phyloP scores from a whole-genome alignment of 2,113 vertebrate species.

The Malurus elegans region DNA sequence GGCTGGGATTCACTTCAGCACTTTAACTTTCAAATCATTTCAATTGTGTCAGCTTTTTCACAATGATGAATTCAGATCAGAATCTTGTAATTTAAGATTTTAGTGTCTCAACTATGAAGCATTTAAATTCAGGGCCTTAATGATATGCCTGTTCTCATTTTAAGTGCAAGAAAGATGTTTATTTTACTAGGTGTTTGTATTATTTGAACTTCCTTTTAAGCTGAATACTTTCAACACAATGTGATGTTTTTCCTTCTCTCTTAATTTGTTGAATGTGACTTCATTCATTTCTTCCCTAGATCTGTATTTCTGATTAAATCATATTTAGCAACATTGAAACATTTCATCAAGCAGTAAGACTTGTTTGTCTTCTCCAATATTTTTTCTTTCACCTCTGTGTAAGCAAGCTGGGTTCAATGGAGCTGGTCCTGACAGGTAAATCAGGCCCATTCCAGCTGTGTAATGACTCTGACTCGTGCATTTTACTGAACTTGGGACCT shows the following conservation, averaged over 20 bases:
- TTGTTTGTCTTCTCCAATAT: slow-evolving; percentile 5
- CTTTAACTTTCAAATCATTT: background rate
- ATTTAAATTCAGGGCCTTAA: background rate
- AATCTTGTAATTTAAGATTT: background rate
- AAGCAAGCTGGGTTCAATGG: background rate
- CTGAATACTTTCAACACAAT: background rate
- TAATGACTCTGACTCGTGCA: background rate
- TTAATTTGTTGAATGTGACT: background rate
- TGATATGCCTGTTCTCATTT: background rate
- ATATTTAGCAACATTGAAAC: background rate
- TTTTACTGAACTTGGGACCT: slow-evolving; percentile 11
- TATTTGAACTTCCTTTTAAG: slow-evolving; percentile 3
- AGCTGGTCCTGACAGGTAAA: slow-evolving; percentile 38
- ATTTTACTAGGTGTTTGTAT: background rate
- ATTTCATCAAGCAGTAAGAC: background rate
- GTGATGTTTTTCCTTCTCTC: background rate
- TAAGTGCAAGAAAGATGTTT: background rate
- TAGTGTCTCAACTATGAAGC: background rate
- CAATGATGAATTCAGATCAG: background rate
- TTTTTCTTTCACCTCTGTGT: background rate
- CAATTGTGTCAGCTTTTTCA: background rate
- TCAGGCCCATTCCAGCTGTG: background rate
- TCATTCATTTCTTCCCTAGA: background rate
- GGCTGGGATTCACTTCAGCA: background rate
- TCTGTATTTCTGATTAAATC: background rate